These are phyloP conservation scores for Hypena proboscidalis DNA, from an alignment of 2,888 invertebrate genomes.

Conservation along the genomic window DNA sequence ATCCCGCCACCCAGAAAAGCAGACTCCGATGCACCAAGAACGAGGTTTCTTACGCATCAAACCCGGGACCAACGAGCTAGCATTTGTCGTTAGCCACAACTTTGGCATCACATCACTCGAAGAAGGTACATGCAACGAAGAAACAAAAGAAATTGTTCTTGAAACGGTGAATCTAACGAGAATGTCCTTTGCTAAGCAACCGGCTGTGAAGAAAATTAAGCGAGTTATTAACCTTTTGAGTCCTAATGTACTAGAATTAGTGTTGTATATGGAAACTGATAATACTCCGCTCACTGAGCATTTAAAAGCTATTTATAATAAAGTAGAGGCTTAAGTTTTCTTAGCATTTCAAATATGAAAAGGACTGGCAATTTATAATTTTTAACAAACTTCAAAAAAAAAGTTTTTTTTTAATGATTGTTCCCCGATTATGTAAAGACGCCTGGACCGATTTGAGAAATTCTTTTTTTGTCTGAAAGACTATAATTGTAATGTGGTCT, in stretches of 20 bases:
- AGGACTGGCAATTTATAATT: too few species aligned
- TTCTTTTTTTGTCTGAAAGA: too few species aligned
- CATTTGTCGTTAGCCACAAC: conserved; percentile 86
- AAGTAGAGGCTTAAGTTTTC: conserved; percentile 42
- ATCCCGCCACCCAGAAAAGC: conserved; percentile 81
- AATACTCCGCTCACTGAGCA: conserved; percentile 82
- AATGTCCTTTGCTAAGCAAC: conserved; percentile 82
- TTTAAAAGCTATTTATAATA: conserved; percentile 80
- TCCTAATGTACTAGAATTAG: conserved; percentile 69
- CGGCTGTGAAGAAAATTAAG: conserved; percentile 76
- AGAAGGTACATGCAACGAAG: conserved; percentile 80
- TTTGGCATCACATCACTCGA: conserved; percentile 86
- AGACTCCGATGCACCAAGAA: conserved; percentile 87
- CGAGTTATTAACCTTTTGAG: conserved; percentile 63
- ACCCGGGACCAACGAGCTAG: conserved; percentile 79
- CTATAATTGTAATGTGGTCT: too few species aligned
- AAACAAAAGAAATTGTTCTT: conserved; percentile 72
- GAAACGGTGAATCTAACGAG: conserved; percentile 76
- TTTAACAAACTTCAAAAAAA: too few species aligned
- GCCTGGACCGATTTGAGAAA: too few species aligned
- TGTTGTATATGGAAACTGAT: conserved; percentile 84
- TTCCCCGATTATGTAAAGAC: too few species aligned
- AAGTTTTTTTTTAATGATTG: too few species aligned
- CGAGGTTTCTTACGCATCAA: conserved; percentile 86
- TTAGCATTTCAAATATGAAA: too few species aligned